phyloP scores from a whole-genome alignment of 1,140 invertebrate species.

The Archivesica marissinica region DNA sequence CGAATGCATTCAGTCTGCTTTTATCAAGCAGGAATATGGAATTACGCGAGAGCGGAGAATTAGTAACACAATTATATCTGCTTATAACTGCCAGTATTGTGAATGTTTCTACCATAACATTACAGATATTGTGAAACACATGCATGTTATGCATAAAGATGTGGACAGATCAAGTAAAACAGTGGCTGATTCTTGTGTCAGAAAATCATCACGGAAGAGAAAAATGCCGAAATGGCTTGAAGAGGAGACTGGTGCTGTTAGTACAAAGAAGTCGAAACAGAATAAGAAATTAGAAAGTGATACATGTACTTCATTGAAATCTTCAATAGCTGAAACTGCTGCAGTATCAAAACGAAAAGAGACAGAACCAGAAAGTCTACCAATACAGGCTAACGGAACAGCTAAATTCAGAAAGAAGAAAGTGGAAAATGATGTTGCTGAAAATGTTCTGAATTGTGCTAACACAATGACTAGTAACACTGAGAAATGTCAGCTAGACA shows the following conservation, averaged over 20 bases:
- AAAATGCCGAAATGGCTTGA: constrained; percentile 56
- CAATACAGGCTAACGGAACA: too few species aligned
- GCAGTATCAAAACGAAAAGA: too few species aligned
- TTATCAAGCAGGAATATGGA: constrained; percentile 10
- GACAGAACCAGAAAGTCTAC: too few species aligned
- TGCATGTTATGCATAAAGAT: constrained; percentile 2
- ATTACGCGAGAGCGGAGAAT: not conserved
- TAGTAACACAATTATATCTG: not conserved
- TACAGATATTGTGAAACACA: constrained; percentile 42
- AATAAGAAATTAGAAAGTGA: not conserved
- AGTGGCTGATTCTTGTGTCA: not conserved
- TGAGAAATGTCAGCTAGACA: too few species aligned
- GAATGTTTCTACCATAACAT: constrained; percentile 24
- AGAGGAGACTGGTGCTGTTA: not conserved
- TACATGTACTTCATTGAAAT: too few species aligned
- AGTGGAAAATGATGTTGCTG: too few species aligned
- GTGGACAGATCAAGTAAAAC: not conserved
- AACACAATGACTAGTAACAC: too few species aligned
- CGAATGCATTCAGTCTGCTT: not conserved
- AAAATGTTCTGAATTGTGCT: too few species aligned
- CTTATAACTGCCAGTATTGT: constrained; percentile 42
- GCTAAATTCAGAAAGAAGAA: too few species aligned
- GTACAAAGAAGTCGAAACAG: not conserved
- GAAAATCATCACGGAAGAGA: constrained; percentile 47
- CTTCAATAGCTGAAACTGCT: too few species aligned